A percentile compares a stretch with the other conserved stretches of the same genome.
Conservation (phyloP, 2,113 vertebrate genomes). For the Shinisaurus crocodilurus region DNA sequence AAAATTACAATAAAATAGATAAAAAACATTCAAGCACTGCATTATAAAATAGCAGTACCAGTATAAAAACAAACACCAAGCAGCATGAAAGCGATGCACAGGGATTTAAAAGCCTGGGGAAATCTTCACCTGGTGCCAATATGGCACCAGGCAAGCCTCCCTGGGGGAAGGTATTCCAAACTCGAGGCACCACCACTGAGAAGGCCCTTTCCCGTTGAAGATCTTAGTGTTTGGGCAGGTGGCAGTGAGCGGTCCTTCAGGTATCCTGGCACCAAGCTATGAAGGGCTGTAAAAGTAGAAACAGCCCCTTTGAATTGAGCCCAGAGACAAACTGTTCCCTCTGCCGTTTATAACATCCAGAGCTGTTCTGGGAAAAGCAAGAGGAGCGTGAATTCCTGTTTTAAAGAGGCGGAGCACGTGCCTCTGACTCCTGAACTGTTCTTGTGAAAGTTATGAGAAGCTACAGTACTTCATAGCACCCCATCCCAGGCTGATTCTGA, state of each 20-base stretch:
- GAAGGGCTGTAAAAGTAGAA: neutral
- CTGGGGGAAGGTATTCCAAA: neutral
- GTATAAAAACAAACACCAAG: neutral
- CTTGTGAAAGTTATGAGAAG: neutral
- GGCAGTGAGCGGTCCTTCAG: too few relatives aligned
- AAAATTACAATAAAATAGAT: neutral
- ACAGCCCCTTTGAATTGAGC: neutral
- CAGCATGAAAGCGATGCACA: neutral
- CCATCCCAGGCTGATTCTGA: neutral
- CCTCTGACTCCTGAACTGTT: neutral
- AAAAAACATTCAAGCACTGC: neutral
- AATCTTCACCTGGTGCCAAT: neutral
- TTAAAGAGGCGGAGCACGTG: neutral
- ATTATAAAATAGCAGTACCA: neutral
- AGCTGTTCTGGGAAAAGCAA: neutral
- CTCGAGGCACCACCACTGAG: neutral
- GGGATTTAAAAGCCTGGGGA: neutral
- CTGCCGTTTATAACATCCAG: neutral
- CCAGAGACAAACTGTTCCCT: neutral
- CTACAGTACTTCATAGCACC: too few relatives aligned
- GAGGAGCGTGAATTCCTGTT: too few relatives aligned
- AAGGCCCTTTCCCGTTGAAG: neutral
- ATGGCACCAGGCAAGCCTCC: neutral
- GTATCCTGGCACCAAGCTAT: neutral
- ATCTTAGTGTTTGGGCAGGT: too few relatives aligned